A percentile compares a stretch with the other conserved stretches of the same genome.
Evolutionary conservation across 1,140 invertebrate genomes (phyloP).

Genomic region (Drosophila athabasca): DNA sequence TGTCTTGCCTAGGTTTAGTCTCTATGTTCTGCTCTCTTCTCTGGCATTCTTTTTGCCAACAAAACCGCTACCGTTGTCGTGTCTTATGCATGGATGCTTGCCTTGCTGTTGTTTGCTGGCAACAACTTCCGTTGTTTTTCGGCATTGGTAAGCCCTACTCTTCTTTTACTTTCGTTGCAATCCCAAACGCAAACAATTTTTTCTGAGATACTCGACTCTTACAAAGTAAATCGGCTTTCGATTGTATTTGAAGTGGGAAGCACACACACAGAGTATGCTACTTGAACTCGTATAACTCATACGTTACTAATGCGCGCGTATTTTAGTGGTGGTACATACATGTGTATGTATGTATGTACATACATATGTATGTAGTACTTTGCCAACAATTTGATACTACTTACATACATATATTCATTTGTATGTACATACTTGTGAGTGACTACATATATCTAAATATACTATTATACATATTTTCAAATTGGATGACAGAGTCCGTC

Average conservation of each 20-base stretch:
- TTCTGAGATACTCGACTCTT: constrained; percentile 58
- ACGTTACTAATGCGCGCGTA: constrained; percentile 37
- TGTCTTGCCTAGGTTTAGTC: constrained; percentile 17
- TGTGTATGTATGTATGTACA: too few relatives aligned
- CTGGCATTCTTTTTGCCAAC: constrained; percentile 8
- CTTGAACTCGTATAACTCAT: constrained; percentile 33
- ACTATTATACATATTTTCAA: too few relatives aligned
- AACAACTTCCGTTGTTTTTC: constrained; percentile 64
- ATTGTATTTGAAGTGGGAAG: constrained; percentile 57
- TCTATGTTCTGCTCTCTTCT: constrained; percentile 2
- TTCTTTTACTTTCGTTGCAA: constrained; percentile 33
- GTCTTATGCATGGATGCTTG: constrained; percentile 42
- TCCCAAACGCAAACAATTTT: constrained; percentile 66
- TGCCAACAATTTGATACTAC: too few relatives aligned
- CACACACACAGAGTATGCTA: constrained; percentile 17
- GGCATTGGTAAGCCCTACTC: constrained; percentile 42
- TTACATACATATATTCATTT: too few relatives aligned
- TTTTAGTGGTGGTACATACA: background rate
- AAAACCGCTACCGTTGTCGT: constrained; percentile 47
- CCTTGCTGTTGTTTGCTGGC: constrained; percentile 45
- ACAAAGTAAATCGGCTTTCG: constrained; percentile 74
- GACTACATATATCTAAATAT: too few relatives aligned
- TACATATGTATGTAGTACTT: too few relatives aligned
- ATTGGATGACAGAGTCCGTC: too few relatives aligned
- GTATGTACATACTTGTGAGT: too few relatives aligned